Evolutionary conservation across 2,888 invertebrate species (phyloP), one percentile per base, ranked within the genome.

Genomic region (Caenorhabditis sp.): DNA sequence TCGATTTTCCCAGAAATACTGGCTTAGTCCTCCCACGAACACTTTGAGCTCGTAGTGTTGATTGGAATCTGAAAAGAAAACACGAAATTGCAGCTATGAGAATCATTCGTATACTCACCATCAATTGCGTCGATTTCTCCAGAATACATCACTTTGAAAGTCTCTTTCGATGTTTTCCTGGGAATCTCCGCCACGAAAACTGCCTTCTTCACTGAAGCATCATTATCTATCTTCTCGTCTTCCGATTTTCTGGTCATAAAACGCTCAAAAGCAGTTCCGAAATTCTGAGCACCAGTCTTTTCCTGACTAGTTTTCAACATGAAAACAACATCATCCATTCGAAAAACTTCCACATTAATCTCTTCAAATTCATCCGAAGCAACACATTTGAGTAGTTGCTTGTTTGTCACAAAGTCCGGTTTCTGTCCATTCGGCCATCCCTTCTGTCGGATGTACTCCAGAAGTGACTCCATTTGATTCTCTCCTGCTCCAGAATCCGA

Each of bases 51-150:
- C 68, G 8, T 14, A 19, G 28, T 68, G 68, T 2, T 51, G 51
- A 3, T 12, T 51, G 6, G 7, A 12, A 22, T 51, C 51, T 51
- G 51, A 51, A 51, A 7, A n/a, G 22, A 19, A 19, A 2, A 6
- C 31, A 35, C 31, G 4, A 35, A 35, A 35, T 35, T 35, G 4
- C 5, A 6, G 4, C 31, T 8, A 35, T 6, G 31, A 8, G 22
- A n/a, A 5, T n/a, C n/a, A n/a, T n/a, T n/a, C n/a, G n/a, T n/a
- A 0, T 16, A 51, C 19, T 19, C 12, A 70, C 70, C 70, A 70
- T 70, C 58, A 35, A 70, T 70, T 22, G 70, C 70, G 47, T 58
- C 70, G 19, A 59, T 59, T 22, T 47, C 47, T 8, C 59, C 70
- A 10, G 70, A 70, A 59, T 70, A 70, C 31, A 70, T n/a, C 28